A percentile compares a stretch with the other conserved stretches of the same genome.
These are phyloP conservation scores for Macrostomum cliftonense DNA, from an alignment of 2,888 invertebrate species.

Conservation along the genomic window DNA sequence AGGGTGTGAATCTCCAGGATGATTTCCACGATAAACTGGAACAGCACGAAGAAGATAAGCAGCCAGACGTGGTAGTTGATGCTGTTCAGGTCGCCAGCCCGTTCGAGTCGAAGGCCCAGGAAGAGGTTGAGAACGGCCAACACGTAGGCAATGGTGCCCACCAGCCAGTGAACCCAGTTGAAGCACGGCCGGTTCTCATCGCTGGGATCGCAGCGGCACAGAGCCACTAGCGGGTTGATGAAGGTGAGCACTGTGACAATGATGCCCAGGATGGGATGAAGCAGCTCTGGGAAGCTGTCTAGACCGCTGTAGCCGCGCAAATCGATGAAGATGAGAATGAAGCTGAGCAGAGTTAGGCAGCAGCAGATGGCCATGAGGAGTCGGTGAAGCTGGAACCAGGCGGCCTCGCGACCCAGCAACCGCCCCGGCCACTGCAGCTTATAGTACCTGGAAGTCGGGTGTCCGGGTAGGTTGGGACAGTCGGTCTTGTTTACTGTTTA, in stretches of 20 bases:
- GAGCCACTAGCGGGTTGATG: slow-evolving; percentile 30
- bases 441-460: slow-evolving; percentile 18
- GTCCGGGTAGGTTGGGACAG: no score
- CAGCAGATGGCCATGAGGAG: slow-evolving; percentile 18
- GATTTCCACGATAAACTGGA: slow-evolving; percentile 69
- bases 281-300: slow-evolving; percentile 18
- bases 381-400: slow-evolving; percentile 34
- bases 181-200: slow-evolving; percentile 27
- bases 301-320: slow-evolving; percentile 23
- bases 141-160: slow-evolving; percentile 32
- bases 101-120: slow-evolving; percentile 64
- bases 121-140: slow-evolving; percentile 70
- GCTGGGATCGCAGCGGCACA: slow-evolving; percentile 27
- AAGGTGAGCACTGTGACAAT: slow-evolving; percentile 30
- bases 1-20: slow-evolving; percentile 41
- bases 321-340: slow-evolving; percentile 30
- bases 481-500: no score
- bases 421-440: slow-evolving; percentile 31
- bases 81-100: slow-evolving; percentile 67
- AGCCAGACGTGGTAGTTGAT: slow-evolving; percentile 49
- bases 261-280: slow-evolving; percentile 36
- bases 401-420: slow-evolving; percentile 20
- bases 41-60: slow-evolving; percentile 65
- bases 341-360: slow-evolving; percentile 20
- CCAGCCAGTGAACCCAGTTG: slow-evolving; percentile 37